Base-by-base conservation (phyloP, 1,140 invertebrate species). In the Tribolium castaneum region DNA sequence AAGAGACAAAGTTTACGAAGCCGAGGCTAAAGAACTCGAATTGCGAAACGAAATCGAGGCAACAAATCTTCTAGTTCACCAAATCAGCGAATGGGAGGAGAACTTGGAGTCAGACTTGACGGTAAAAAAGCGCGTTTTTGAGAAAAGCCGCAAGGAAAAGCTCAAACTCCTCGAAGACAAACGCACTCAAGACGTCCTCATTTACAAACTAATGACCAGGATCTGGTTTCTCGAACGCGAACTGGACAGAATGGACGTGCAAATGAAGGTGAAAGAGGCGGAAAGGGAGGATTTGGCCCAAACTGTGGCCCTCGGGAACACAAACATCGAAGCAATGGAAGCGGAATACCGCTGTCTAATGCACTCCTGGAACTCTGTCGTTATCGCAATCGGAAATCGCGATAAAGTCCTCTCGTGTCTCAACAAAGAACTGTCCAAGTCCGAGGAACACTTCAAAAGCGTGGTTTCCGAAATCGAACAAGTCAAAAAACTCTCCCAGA, bases 341-440 rank as follows among this genome's bases (percentile, higher is more conserved):
- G 88, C 90, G 35, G 93, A 95, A 78, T 90, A 93, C 77, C 90
- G 90, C 34, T 89, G 90, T 12, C 86, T 94, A 2, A 87, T 93
- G 45, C 90, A 90, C 81, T 88, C 92, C 6, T 95, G 94, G 93
- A 92, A 93, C 83, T 90, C 91, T 6, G 91, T 94, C 13, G 88
- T 95, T 14, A 86, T 90, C 3, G 91, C 91, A 72, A 93, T 95
- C 77, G 88, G 89, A 35, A 90, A 92, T 50, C 86, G 92, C 45
- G 92, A 94, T 84, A 90, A 90, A 83, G 89, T 92, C 3, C 88
- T 90, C 59, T 89, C 90, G 77, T 90, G 91, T 80, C 87, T 93
- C 2, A 86, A 86, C 19, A 82, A 88, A 75, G 90, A 92, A 80
- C 89, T 90, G 81, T 54, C 9, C 4, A 80, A 80, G 35, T 45